A percentile compares a stretch with the other conserved stretches of the same genome.
phyloP scores from a whole-genome alignment of 2,888 invertebrate species.

The Flexamia atlantica region DNA sequence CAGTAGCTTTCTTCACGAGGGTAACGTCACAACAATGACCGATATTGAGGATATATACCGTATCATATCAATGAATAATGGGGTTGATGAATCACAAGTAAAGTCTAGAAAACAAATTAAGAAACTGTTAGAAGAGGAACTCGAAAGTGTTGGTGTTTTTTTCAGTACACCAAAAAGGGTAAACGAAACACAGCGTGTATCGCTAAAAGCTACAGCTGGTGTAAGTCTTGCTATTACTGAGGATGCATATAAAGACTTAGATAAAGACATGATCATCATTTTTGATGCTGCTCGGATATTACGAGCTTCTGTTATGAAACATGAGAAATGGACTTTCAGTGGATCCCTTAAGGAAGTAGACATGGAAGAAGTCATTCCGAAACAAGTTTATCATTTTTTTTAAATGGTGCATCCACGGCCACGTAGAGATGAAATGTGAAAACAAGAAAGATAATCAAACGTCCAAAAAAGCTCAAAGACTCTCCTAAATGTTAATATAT shows the following conservation, averaged over 20 bases:
- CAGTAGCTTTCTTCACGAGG: background rate
- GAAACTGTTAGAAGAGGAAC: background rate
- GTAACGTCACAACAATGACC: background rate
- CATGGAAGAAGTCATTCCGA: background rate
- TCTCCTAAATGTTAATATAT: background rate
- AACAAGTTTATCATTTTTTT: background rate
- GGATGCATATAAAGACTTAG: background rate
- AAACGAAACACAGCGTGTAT: constrained; percentile 25
- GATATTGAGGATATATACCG: background rate
- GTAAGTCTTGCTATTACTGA: background rate
- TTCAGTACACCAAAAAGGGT: constrained; percentile 30
- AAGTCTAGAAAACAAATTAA: constrained; percentile 31
- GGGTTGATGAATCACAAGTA: background rate
- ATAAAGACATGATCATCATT: background rate
- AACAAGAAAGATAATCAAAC: background rate
- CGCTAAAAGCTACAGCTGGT: constrained; percentile 12
- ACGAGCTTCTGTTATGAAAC: background rate
- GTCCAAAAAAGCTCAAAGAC: background rate
- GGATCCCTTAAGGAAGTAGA: background rate
- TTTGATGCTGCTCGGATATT: background rate
- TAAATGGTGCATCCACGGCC: background rate
- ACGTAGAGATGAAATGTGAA: background rate
- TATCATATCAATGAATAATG: background rate
- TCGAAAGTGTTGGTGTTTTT: background rate
- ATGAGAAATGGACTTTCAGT: constrained; percentile 1